phyloP scores from a whole-genome alignment of 2,888 invertebrate genomes.

The Netelia inedita region DNA sequence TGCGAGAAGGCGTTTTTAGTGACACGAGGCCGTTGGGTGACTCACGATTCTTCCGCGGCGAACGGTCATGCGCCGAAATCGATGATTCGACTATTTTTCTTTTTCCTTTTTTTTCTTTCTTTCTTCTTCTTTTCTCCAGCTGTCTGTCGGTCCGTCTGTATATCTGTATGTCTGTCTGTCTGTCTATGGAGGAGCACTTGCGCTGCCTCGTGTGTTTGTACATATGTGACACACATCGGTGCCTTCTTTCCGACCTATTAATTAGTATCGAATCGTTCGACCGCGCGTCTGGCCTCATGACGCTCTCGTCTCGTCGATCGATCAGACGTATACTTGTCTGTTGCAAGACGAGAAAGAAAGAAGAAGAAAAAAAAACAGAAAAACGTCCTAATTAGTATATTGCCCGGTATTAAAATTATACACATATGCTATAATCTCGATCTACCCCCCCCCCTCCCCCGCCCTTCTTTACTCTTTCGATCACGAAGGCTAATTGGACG shows the following conservation, averaged over 20 bases:
- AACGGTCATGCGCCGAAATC: constrained; percentile 45
- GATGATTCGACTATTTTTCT: constrained; percentile 24
- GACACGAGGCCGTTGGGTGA: constrained; percentile 24
- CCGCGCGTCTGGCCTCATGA: not conserved
- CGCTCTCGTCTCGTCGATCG: not conserved
- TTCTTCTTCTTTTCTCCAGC: not conserved
- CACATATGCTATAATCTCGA: constrained; percentile 32
- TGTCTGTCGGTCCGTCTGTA: no score
- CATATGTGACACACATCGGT: constrained; percentile 49
- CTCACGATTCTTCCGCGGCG: constrained; percentile 56
- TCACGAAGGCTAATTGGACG: constrained; percentile 23
- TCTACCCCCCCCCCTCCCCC: not conserved
- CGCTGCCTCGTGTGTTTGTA: constrained; percentile 59
- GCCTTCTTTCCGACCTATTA: constrained; percentile 53
- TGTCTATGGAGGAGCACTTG: constrained; percentile 43
- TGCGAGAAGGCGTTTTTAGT: constrained; percentile 34
- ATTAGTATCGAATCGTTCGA: constrained; percentile 50
- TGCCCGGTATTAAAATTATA: constrained; percentile 11
- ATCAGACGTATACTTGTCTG: constrained; percentile 6
- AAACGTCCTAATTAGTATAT: constrained; percentile 45
- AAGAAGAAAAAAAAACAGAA: constrained; percentile 16
- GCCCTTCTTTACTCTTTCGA: not conserved
- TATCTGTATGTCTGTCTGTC: not conserved
- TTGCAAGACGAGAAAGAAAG: not conserved
- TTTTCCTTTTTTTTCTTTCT: not conserved